phyloP scores from a whole-genome alignment of 2,797 vertebrate species.

The Sarcophilus harrisii region DNA sequence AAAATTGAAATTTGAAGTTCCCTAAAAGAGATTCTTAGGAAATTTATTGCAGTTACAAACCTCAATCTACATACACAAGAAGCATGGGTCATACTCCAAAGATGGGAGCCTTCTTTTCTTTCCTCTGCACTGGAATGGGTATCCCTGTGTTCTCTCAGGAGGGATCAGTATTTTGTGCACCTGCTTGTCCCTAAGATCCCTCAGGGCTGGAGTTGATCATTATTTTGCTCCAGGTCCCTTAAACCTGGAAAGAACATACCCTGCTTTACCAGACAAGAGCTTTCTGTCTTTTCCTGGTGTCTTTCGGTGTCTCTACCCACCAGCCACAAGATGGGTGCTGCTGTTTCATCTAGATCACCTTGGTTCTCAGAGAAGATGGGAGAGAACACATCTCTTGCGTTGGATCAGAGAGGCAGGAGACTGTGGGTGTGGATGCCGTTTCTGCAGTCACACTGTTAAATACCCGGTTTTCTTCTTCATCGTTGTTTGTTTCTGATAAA shows the following conservation, averaged over 20 bases:
- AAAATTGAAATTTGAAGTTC: conserved; percentile 63
- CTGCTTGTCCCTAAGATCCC: conserved; percentile 56
- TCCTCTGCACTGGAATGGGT: conserved; percentile 55
- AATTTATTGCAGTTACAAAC: conserved; percentile 68
- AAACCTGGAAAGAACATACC: not conserved
- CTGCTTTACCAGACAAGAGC: not conserved
- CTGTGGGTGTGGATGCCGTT: not conserved
- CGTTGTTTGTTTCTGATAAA: not conserved
- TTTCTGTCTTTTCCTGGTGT: not conserved
- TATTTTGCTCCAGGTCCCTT: conserved; percentile 28
- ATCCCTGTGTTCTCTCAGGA: conserved; percentile 59
- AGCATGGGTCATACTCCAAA: conserved; percentile 28
- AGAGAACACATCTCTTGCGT: not conserved
- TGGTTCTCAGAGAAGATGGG: not conserved
- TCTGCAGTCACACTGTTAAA: not conserved
- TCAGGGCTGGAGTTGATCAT: not conserved
- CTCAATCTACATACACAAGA: conserved; percentile 21
- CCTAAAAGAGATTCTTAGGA: conserved; percentile 50
- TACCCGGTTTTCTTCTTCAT: not conserved
- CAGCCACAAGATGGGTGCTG: not conserved
- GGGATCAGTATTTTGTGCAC: conserved; percentile 52
- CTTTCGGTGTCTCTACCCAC: not conserved
- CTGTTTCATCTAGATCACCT: not conserved
- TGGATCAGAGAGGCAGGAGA: not conserved
- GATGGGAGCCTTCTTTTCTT: conserved; percentile 56